Conservation (phyloP, 2,113 vertebrate species). For the Sylvia atricapilla region DNA sequence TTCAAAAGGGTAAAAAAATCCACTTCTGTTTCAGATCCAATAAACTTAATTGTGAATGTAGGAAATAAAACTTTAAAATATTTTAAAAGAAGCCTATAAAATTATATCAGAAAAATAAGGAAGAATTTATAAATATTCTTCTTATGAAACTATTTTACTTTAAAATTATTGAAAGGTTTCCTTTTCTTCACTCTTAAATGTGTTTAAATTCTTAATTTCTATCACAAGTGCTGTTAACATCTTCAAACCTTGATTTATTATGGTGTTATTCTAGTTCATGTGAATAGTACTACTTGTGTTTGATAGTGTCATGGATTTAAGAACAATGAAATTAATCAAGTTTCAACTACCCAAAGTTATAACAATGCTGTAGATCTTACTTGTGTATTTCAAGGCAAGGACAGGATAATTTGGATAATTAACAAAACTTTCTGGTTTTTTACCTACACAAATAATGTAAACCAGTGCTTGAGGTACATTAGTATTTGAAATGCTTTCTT, state of each 20-base stretch:
- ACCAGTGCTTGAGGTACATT: not conserved
- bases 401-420: not conserved
- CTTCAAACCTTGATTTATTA: not conserved
- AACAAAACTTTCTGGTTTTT: not conserved
- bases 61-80: not conserved
- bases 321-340: not conserved
- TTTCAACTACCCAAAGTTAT: not conserved
- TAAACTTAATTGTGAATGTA: not conserved
- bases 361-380: not conserved
- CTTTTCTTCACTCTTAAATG: not conserved
- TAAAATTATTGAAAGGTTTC: not conserved
- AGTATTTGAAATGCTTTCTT: not conserved
- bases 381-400: not conserved
- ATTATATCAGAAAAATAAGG: not conserved
- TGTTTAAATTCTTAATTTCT: not conserved
- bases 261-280: not conserved
- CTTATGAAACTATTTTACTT: not conserved
- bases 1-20: accelerated
- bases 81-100: not conserved
- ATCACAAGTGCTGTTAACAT: not conserved
- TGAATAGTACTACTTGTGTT: not conserved
- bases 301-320: not conserved
- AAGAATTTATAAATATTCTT: not conserved
- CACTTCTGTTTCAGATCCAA: not conserved
- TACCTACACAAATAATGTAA: not conserved